Evolutionary conservation across 92 coral and sea anemone species (phyloP).

Genomic region (Porites cylindrica): DNA sequence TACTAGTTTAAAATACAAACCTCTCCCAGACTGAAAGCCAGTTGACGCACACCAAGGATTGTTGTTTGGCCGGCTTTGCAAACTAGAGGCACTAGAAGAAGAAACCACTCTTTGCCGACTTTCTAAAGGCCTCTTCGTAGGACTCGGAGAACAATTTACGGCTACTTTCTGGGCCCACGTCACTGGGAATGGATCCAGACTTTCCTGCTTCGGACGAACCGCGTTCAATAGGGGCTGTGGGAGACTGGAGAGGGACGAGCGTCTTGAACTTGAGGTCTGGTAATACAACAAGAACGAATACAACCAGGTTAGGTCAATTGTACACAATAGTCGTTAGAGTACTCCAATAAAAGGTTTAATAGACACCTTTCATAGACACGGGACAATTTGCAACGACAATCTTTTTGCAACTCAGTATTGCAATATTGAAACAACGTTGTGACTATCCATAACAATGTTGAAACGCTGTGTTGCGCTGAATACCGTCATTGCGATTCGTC

Average conservation of each 20-base stretch:
- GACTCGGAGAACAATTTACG: constrained; percentile 28
- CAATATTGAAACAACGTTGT: too few species aligned
- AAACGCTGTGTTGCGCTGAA: too few species aligned
- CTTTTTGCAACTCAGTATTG: too few species aligned
- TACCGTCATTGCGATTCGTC: too few species aligned
- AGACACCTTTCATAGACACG: too few species aligned
- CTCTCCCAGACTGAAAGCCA: constrained; percentile 18
- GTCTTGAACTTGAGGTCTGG: constrained; percentile 23
- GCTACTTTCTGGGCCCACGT: constrained; percentile 79
- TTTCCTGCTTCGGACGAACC: constrained; percentile 32
- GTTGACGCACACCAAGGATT: constrained; percentile 24
- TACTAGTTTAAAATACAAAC: background rate
- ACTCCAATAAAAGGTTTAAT: too few species aligned
- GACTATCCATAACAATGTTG: too few species aligned
- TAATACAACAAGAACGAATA: background rate
- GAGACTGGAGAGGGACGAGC: constrained; percentile 31
- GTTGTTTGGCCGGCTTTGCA: background rate
- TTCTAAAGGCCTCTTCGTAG: constrained; percentile 11
- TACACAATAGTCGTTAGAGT: too few species aligned
- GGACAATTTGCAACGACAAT: too few species aligned
- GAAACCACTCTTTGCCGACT: constrained; percentile 15
- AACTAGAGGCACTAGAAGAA: constrained; percentile 9
- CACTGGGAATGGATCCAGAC: constrained; percentile 57
- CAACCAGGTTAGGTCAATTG: too few species aligned
- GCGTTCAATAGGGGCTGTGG: constrained; percentile 54